Evolutionary conservation across 2,888 invertebrate genomes (phyloP).

Genomic region (Willowsia nigromaculata): DNA sequence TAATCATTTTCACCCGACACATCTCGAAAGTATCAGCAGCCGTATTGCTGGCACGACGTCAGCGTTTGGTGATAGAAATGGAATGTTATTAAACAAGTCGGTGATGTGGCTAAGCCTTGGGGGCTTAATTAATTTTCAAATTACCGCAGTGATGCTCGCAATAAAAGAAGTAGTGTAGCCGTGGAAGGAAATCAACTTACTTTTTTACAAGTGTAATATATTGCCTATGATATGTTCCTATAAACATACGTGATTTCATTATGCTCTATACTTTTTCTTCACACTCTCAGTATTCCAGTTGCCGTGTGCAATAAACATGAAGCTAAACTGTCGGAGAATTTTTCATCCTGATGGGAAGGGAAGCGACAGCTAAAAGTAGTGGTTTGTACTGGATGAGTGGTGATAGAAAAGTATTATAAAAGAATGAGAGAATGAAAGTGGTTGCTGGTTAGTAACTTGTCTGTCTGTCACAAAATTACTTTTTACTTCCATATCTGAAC

Average conservation of each 20-base stretch:
- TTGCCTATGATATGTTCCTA: neutral
- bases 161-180: conserved; percentile 51
- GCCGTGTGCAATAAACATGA: conserved; percentile 28
- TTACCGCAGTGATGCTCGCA: conserved; percentile 64
- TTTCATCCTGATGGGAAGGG: conserved; percentile 50
- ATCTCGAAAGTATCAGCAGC: neutral
- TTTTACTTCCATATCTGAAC: conserved; percentile 52
- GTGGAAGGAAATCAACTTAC: conserved; percentile 40
- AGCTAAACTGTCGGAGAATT: conserved; percentile 52
- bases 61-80: conserved; percentile 46
- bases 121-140: conserved; percentile 71
- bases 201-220: conserved; percentile 1
- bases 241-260: no score
- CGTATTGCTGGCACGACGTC: neutral
- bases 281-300: neutral
- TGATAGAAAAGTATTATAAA: conserved; percentile 64
- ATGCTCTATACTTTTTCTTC: neutral
- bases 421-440: conserved; percentile 55
- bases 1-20: conserved; percentile 49
- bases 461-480: conserved; percentile 69
- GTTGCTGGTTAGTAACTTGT: conserved; percentile 44
- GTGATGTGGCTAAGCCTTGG: conserved; percentile 66
- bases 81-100: conserved; percentile 69
- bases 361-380: conserved; percentile 38
- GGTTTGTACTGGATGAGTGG: conserved; percentile 48